A percentile compares a stretch with the other conserved stretches of the same genome.
phyloP scores from a whole-genome alignment of 1,140 invertebrate genomes.

The Holotrichia oblita region DNA sequence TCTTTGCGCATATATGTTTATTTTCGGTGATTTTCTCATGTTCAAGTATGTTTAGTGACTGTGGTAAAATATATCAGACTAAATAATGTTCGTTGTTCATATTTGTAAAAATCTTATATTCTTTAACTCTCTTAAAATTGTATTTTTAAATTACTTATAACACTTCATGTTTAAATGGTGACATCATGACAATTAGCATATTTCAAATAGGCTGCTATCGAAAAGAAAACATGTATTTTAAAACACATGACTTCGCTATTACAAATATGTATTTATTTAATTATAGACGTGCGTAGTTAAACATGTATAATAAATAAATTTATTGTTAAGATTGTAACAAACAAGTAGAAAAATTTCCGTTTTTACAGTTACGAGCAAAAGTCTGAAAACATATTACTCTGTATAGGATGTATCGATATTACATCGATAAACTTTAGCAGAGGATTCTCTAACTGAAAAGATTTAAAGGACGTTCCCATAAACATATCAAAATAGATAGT shows the following conservation, averaged over 20 bases:
- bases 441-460: too few relatives aligned
- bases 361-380: not conserved
- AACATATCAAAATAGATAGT: too few relatives aligned
- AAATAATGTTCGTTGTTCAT: not conserved
- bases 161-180: not conserved
- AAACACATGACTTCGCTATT: not conserved
- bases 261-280: slow-evolving; percentile 18
- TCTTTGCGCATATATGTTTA: slow-evolving; percentile 41
- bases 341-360: not conserved
- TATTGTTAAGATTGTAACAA: not conserved
- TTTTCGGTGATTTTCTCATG: slow-evolving; percentile 45
- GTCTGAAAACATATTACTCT: not conserved
- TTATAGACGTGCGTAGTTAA: not conserved
- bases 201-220: not conserved
- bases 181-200: not conserved
- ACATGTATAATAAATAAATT: not conserved
- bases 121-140: not conserved
- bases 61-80: not conserved
- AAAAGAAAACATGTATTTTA: not conserved
- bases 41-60: not conserved
- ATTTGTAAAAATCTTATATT: not conserved
- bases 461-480: too few relatives aligned
- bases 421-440: too few relatives aligned
- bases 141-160: not conserved
- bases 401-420: too few relatives aligned